Evolutionary conservation across 23 tunicate species (phyloP).

Genomic region (Pegea sp.): DNA sequence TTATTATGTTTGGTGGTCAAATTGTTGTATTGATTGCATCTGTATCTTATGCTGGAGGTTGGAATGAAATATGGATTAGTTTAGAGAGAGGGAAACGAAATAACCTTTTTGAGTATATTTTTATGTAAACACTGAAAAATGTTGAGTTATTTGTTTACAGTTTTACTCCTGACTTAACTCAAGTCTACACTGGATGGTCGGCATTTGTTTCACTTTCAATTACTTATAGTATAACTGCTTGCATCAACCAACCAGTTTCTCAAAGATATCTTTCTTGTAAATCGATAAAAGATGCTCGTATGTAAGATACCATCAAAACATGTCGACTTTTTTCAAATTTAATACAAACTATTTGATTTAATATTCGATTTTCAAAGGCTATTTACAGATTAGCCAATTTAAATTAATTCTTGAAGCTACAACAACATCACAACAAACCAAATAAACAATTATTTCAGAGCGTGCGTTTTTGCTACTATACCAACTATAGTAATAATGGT

Average conservation of each 20-base stretch:
- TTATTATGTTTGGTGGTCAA: constrained; percentile 11
- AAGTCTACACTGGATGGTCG: neutral
- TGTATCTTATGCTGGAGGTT: constrained; percentile 3
- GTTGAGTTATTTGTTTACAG: neutral
- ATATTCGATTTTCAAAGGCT: neutral
- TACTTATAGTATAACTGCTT: neutral
- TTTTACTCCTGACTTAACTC: neutral
- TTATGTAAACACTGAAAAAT: neutral
- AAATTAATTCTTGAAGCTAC: neutral
- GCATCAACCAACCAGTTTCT: neutral
- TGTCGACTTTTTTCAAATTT: neutral
- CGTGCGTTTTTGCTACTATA: constrained; percentile 8
- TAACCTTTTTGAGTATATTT: constrained; percentile 14
- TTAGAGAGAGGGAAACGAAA: constrained; percentile 8
- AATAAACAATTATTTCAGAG: constrained; percentile 6
- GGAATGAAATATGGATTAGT: neutral
- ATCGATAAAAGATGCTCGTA: neutral
- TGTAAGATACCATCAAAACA: too few species aligned
- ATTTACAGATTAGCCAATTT: neutral
- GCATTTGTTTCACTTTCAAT: neutral
- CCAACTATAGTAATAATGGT: constrained; percentile 4
- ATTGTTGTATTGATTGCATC: constrained; percentile 6
- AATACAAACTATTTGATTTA: neutral
- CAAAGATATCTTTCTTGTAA: neutral
- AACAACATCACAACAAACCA: neutral